Evolutionary conservation across 2,113 vertebrate genomes (phyloP), one percentile per base, ranked within the genome.

Genomic region (Rhinopomastus cyanomelas): DNA sequence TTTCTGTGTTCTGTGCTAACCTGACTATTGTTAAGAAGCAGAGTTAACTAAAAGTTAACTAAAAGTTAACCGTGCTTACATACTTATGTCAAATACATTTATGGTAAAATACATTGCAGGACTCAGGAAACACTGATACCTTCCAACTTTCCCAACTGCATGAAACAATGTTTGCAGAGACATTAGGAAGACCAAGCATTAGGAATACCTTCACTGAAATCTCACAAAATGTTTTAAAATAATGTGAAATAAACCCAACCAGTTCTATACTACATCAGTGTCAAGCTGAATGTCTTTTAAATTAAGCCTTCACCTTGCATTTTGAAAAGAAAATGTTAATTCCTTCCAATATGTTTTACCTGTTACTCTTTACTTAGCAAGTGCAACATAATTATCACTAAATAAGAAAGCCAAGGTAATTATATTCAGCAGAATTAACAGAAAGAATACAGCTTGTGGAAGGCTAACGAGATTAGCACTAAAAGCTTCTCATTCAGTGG

Each of bases 141-240:
- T 11, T 64, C 77, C 52, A 17, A 52, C 20, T 78, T 81, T 74
- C 39, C 1, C 61, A 71, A 89, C 83, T 86, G 85, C 90, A 91
- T 42, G 73, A 92, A 78, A 61, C 32, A 57, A 83, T 21, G 25
- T 81, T 49, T 56, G 61, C 74, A 65, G 7, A 3, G 2, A 67
- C 78, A 71, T 74, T 56, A 84, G 53, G 66, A 81, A 89, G 6
- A 81, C 23, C 11, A 85, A 68, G 20, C 42, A 81, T 94, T 91
- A 94, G 68, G n/a, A 91, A 92, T 87, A 93, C 22, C 64, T 74
- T 95, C 88, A 95, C 64, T 89, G 66, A 39, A 86, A 92, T 11
- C 81, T 89, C 48, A 84, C n/a, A 52, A 92, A 92, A 73, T 15
- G 64, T 57, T 83, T 92, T 81, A 81, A 65, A 86, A 90, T 30